Evolutionary conservation across 1,140 invertebrate species (phyloP).

Genomic region (Gerris buenoi): DNA sequence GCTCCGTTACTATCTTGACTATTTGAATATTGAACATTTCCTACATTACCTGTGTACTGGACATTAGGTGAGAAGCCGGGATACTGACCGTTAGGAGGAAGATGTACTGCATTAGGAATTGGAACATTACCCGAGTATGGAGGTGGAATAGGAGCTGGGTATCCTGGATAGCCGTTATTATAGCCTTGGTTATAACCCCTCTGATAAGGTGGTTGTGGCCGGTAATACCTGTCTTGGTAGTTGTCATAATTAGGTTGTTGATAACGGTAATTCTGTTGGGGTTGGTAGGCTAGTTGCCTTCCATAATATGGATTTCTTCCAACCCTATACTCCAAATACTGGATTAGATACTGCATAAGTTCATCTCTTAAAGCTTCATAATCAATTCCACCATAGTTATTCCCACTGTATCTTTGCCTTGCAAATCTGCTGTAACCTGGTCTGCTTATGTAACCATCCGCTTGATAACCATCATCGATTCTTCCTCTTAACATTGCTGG

Average conservation of each 20-base stretch:
- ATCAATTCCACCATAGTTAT: slow-evolving; percentile 40
- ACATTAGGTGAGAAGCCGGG: too few species aligned
- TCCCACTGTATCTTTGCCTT: not conserved
- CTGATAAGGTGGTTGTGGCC: not conserved
- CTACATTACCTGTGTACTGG: not conserved
- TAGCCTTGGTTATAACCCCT: not conserved
- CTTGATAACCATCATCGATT: slow-evolving; percentile 13
- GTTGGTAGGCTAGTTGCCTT: not conserved
- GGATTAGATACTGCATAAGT: slow-evolving; percentile 23
- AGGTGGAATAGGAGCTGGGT: not conserved
- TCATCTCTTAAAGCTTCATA: slow-evolving; percentile 29
- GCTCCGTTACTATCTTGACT: not conserved
- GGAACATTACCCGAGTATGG: not conserved
- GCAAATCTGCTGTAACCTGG: not conserved
- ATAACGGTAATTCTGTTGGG: not conserved
- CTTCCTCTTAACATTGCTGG: slow-evolving; percentile 20
- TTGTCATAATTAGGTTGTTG: too few species aligned
- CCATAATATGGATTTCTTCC: slow-evolving; percentile 15
- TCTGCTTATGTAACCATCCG: slow-evolving; percentile 25
- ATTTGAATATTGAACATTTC: not conserved
- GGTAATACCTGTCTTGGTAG: not conserved
- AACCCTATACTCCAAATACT: slow-evolving; percentile 20
- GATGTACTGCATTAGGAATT: not conserved
- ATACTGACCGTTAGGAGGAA: not conserved
- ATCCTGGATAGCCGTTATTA: not conserved